Evolutionary conservation across 1,140 invertebrate genomes (phyloP), one percentile per base, ranked within the genome.

Genomic region (Bombus sibiricus): DNA sequence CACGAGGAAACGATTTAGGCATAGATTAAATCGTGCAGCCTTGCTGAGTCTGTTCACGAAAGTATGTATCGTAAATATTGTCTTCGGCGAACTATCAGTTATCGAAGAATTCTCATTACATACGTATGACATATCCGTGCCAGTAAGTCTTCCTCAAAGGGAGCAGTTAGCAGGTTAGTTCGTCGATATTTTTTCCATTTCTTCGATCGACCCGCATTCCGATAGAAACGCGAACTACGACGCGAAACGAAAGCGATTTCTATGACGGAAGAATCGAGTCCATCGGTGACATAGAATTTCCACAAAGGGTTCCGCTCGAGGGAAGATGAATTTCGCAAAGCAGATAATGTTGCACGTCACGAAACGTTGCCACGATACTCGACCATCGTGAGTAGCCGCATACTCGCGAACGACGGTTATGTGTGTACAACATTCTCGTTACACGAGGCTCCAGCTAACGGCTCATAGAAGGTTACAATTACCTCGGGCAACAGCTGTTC

Each of bases 351-450:
- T 37, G 62, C 28, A 13, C 43, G 18, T 83, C 59, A 41, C 41
- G 28, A 41, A 41, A 41, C 69, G 34, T 25, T 28, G 22, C 68
- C 9, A 22, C 34, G 64, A 59, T 76, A 41, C 34, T 28, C 69
- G 47, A 75, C 37, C 41, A 68, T 34, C 34, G 25, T 18, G 34
- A 47, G 25, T 41, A n/a, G 28, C 32, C 18, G 39, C 47, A 53
- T 53, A 53, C 39, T 68, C 37, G 37, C 18, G 10, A 10, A n/a
- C 59, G 69, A 57, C 73, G 34, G 43, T 81, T 75, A 81, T 41
- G 53, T 22, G 73, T 71, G 64, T 83, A 59, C 80, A 59, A 86
- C 73, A 83, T 83, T 83, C 81, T 83, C 69, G 81, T 86, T 86
- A 74, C 75, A 78, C 81, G 66, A 57, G 57, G 10, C n/a, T 39